These are phyloP conservation scores for Prochilodus magdalenae DNA, from an alignment of 2,113 vertebrate genomes.

Conservation along the genomic window DNA sequence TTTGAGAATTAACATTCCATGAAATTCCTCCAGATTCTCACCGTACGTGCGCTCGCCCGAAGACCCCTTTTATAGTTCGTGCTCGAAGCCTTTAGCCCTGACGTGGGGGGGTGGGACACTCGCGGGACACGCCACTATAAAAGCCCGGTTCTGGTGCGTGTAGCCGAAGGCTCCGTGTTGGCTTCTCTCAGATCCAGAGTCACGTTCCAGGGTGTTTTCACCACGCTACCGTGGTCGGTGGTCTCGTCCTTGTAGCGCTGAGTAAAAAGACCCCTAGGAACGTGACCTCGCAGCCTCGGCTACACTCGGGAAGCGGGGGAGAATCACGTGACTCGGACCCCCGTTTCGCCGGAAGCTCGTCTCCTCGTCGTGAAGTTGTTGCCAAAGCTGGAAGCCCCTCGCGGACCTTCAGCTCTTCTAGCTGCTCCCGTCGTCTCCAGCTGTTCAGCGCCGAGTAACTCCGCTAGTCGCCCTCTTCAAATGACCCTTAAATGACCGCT, in stretches of 20 bases:
- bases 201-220: not conserved
- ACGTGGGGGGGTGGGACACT: not conserved
- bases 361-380: conserved; percentile 39
- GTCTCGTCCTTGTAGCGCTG: not conserved
- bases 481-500: conserved; percentile 55
- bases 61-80: conserved; percentile 33
- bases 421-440: conserved; percentile 1
- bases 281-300: not conserved
- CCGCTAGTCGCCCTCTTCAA: conserved; percentile 31
- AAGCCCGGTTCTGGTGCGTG: too few relatives aligned
- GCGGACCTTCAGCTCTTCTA: conserved; percentile 28
- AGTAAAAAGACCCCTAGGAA: not conserved
- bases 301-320: not conserved
- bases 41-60: conserved; percentile 31
- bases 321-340: not conserved
- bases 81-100: conserved; percentile 18
- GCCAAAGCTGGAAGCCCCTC: conserved; percentile 51
- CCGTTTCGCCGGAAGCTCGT: not conserved
- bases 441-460: conserved; percentile 15
- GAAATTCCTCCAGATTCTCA: conserved; percentile 15
- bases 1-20: conserved; percentile 53
- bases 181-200: not conserved
- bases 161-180: not conserved
- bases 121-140: too few relatives aligned
- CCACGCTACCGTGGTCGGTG: not conserved